Percentiles rank a stretch among this genome's conserved stretches.
Evolutionary conservation across 2,888 invertebrate genomes (phyloP).

Genomic region (Noctuana brunneofusca): DNA sequence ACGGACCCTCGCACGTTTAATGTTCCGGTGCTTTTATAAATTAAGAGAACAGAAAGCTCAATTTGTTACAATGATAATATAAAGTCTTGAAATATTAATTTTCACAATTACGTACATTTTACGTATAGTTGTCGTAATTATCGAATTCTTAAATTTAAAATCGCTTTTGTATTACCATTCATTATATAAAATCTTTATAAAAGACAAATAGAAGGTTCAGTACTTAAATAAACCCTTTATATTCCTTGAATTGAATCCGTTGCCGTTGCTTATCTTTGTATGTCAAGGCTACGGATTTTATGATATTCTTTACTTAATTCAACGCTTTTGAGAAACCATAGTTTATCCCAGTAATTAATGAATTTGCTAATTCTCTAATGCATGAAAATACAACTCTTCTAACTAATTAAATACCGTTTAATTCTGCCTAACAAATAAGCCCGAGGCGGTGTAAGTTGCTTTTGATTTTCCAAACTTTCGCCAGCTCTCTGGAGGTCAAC

Average conservation of each 20-base stretch:
- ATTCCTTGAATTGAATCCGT: neutral
- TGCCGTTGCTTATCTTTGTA: neutral
- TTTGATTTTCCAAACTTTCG: conserved; percentile 34
- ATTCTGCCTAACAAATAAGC: conserved; percentile 33
- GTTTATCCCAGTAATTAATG: conserved; percentile 27
- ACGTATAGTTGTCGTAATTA: neutral
- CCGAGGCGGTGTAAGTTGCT: conserved; percentile 31
- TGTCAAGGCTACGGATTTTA: conserved; percentile 4
- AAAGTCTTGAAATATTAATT: conserved; percentile 18
- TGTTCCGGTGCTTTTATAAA: conserved; percentile 26
- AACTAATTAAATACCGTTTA: conserved; percentile 35
- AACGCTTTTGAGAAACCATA: conserved; percentile 2
- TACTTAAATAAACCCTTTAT: neutral
- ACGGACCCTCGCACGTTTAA: conserved; percentile 32
- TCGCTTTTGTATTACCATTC: neutral
- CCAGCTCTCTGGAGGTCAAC: conserved; percentile 30
- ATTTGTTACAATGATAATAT: conserved; percentile 26
- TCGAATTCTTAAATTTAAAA: neutral
- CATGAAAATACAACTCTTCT: conserved; percentile 30
- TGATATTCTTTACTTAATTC: neutral
- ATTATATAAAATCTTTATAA: neutral
- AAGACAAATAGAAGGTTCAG: neutral
- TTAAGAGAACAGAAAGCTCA: conserved; percentile 22
- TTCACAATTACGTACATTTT: neutral
- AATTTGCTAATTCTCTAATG: conserved; percentile 29